Conservation (phyloP, 2,113 vertebrate species). For the Platysternon megacephalum region DNA sequence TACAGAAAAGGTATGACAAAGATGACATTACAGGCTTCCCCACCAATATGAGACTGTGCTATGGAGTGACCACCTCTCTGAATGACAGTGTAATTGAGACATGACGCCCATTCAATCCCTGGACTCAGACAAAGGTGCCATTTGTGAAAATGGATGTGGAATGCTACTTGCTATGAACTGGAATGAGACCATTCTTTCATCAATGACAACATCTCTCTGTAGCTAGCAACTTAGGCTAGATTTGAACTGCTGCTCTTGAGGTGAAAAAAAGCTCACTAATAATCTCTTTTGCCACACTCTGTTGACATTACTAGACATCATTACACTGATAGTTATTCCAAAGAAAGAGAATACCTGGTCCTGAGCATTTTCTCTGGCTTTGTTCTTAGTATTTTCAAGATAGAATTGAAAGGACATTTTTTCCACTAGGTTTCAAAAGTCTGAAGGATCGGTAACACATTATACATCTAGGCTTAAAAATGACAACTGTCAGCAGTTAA, state of each 20-base stretch:
- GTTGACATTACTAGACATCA: slow-evolving; percentile 35
- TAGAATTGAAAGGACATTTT: neutral
- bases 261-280: slow-evolving; percentile 42
- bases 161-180: neutral
- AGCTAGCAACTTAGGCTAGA: slow-evolving; percentile 1
- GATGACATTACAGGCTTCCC: neutral
- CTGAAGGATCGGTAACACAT: neutral
- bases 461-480: slow-evolving; percentile 16
- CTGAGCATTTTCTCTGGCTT: slow-evolving; percentile 39
- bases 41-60: neutral
- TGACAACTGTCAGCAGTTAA: neutral
- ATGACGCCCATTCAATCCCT: neutral
- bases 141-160: accelerated
- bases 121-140: neutral
- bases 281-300: neutral
- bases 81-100: accelerated
- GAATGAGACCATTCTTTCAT: neutral
- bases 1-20: neutral
- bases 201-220: neutral
- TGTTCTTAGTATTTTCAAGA: slow-evolving; percentile 32
- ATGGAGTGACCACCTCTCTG: neutral
- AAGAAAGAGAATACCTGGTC: neutral
- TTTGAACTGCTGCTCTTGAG: slow-evolving; percentile 16
- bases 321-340: neutral
- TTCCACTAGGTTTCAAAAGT: neutral